A percentile compares a stretch with the other conserved stretches of the same genome.
phyloP scores from a whole-genome alignment of 1,140 invertebrate species.

The Lineus longissimus region DNA sequence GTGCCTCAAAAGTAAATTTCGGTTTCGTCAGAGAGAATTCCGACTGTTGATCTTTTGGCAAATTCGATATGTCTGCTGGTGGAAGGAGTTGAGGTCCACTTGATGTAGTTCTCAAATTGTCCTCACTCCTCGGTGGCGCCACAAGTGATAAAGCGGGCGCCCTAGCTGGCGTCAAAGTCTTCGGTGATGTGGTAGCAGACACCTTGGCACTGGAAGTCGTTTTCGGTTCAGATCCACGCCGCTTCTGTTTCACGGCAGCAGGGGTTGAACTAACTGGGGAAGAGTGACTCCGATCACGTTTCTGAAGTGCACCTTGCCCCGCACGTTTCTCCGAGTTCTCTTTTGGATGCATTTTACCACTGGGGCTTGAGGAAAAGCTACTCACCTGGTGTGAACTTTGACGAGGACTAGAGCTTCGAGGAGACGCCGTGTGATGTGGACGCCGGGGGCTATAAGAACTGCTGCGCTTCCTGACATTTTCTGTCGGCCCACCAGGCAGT shows the following conservation, averaged over 20 bases:
- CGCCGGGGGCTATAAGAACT: constrained; percentile 3
- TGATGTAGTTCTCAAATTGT: constrained; percentile 2
- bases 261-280: constrained; percentile 19
- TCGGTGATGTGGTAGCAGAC: constrained; percentile 26
- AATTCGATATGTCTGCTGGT: constrained; percentile 24
- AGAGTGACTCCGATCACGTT: constrained; percentile 21
- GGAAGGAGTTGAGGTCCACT: constrained; percentile 29
- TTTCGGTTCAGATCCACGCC: too few relatives aligned
- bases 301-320: constrained; percentile 12
- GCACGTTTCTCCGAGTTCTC: not conserved
- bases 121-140: constrained; percentile 15
- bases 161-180: constrained; percentile 35
- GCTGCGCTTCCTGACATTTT: not conserved
- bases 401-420: not conserved
- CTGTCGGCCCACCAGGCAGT: not conserved
- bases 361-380: not conserved
- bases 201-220: not conserved
- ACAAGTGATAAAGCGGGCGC: constrained; percentile 38
- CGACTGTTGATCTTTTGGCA: constrained; percentile 22
- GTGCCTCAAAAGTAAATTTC: constrained; percentile 20
- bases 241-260: not conserved
- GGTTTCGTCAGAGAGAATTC: constrained; percentile 17
- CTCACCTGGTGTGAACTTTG: not conserved
- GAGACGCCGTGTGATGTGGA: not conserved
- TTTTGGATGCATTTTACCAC: not conserved